Evolutionary conservation across 1,140 invertebrate genomes (phyloP).

Genomic region (Dryas iulia): DNA sequence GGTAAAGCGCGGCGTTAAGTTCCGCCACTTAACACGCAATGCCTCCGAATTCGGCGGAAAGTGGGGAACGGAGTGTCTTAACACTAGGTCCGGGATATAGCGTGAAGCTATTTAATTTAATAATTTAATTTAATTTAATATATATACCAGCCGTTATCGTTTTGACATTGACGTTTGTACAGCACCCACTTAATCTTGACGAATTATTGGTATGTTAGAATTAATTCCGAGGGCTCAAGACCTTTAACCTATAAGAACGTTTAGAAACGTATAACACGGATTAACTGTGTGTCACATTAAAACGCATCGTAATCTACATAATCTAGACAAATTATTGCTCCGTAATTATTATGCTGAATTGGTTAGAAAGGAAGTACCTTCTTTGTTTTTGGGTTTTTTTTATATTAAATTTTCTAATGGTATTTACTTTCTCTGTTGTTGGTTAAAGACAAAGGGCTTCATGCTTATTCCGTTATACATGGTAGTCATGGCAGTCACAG

Average conservation of each 20-base stretch:
- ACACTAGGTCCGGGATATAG: no score
- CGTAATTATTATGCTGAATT: not conserved
- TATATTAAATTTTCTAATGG: no score
- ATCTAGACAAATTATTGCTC: not conserved
- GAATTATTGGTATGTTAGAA: slow-evolving; percentile 8
- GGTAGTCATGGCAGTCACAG: no score
- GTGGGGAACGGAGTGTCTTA: no score
- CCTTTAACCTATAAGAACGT: not conserved
- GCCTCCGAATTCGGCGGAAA: no score
- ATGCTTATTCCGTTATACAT: no score
- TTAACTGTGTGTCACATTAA: not conserved
- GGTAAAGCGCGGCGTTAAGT: no score
- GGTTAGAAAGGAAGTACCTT: not conserved
- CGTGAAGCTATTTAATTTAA: no score
- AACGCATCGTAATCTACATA: not conserved
- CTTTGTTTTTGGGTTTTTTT: not conserved
- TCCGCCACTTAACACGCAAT: no score
- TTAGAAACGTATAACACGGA: not conserved
- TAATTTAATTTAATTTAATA: no score
- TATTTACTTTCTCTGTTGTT: no score
- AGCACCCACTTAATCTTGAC: slow-evolving; percentile 7
- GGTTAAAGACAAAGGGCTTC: no score
- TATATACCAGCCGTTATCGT: not conserved
- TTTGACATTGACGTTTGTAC: not conserved
- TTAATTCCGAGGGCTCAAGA: not conserved